Conservation (phyloP, 37 sponge, comb jelly and placozoan genomes). For the Mnemiopsis leidyi region DNA sequence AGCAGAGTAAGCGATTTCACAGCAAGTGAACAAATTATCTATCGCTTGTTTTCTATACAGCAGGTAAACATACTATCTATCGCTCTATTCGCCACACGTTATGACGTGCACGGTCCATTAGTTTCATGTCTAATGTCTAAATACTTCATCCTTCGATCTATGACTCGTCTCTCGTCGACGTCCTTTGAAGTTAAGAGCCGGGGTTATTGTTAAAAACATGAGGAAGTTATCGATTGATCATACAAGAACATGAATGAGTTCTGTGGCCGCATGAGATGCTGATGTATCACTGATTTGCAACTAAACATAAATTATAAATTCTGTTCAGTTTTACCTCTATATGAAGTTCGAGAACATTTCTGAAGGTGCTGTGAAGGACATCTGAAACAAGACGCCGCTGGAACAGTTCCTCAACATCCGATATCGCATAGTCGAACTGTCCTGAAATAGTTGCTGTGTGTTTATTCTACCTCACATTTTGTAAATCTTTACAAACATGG, state of each 20-base stretch:
- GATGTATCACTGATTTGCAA: too few relatives aligned
- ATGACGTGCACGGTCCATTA: background rate
- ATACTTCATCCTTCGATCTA: background rate
- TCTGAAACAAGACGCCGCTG: constrained; percentile 77
- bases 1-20: background rate
- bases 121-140: background rate
- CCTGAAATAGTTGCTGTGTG: background rate
- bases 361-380: constrained; percentile 78
- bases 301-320: too few relatives aligned
- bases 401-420: constrained; percentile 79
- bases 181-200: background rate
- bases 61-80: background rate
- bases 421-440: constrained; percentile 66
- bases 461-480: background rate
- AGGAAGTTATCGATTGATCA: too few relatives aligned
- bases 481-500: too few relatives aligned
- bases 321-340: constrained; percentile 79
- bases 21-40: background rate
- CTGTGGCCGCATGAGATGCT: too few relatives aligned
- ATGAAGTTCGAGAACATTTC: constrained; percentile 84
- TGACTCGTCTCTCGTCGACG: background rate
- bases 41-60: too few relatives aligned
- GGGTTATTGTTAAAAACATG: too few relatives aligned
- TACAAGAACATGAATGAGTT: too few relatives aligned
- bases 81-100: background rate